phyloP scores from a whole-genome alignment of 2,888 invertebrate species.

The Saturnia japonica region DNA sequence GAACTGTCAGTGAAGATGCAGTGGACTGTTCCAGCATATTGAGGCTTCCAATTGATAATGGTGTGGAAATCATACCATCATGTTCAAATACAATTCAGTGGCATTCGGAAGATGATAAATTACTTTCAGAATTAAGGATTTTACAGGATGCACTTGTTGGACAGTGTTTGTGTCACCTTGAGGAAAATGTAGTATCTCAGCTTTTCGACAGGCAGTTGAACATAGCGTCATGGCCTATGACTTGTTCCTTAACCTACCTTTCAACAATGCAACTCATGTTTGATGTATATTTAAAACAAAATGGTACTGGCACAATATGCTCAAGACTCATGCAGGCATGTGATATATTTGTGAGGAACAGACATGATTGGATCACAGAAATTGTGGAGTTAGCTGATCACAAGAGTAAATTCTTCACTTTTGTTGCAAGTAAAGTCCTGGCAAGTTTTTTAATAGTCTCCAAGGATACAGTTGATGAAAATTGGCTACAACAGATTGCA shows the following conservation, averaged over 20 bases:
- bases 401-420: conserved; percentile 90
- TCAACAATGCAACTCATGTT: conserved; percentile 92
- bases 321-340: conserved; percentile 90
- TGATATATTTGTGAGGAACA: conserved; percentile 89
- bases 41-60: conserved; percentile 59
- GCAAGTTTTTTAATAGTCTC: conserved; percentile 92
- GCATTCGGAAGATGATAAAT: conserved; percentile 66
- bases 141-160: conserved; percentile 86
- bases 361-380: conserved; percentile 92
- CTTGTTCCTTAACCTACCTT: conserved; percentile 86
- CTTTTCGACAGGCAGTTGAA: conserved; percentile 85
- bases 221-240: conserved; percentile 74
- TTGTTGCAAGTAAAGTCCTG: conserved; percentile 89
- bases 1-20: conserved; percentile 77
- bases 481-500: conserved; percentile 90
- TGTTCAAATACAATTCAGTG: conserved; percentile 65
- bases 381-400: conserved; percentile 90
- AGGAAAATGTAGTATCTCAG: conserved; percentile 86
- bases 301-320: conserved; percentile 90
- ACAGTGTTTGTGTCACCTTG: conserved; percentile 90
- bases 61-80: conserved; percentile 67
- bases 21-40: conserved; percentile 73
- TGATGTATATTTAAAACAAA: conserved; percentile 92
- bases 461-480: conserved; percentile 89
- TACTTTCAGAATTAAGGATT: conserved; percentile 78